Percentiles rank a stretch among this genome's conserved stretches.
These are phyloP conservation scores for Tromatobia lineatoria DNA, from an alignment of 2,888 invertebrate species.

Conservation along the genomic window DNA sequence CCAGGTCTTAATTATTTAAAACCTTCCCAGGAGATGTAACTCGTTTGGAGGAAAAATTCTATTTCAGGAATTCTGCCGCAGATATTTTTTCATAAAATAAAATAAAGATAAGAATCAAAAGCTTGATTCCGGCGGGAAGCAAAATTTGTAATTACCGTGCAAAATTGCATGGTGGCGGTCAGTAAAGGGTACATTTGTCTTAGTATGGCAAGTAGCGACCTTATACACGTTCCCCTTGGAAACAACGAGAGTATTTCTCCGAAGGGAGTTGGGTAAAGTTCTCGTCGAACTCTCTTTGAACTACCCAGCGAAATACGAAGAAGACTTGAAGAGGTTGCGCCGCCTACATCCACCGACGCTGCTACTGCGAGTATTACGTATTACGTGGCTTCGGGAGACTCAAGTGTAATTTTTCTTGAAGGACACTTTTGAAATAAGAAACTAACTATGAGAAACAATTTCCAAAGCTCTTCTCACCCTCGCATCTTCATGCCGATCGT, in stretches of 20 bases:
- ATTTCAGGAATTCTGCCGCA: too few relatives aligned
- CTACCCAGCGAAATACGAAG: not conserved
- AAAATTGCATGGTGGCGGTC: not conserved
- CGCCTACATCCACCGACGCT: not conserved
- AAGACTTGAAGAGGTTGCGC: slow-evolving; percentile 4
- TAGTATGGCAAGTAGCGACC: not conserved
- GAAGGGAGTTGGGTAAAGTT: slow-evolving; percentile 27
- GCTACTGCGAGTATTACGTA: not conserved
- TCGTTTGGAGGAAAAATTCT: too few relatives aligned
- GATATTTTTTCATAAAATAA: too few relatives aligned
- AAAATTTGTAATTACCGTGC: not conserved
- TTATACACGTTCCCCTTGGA: not conserved
- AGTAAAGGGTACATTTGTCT: not conserved
- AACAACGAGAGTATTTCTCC: not conserved
- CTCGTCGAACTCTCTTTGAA: slow-evolving; percentile 23
- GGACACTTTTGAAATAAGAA: slow-evolving; percentile 15
- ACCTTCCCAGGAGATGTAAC: too few relatives aligned
- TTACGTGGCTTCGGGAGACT: not conserved
- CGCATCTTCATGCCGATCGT: not conserved
- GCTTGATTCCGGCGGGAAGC: too few relatives aligned
- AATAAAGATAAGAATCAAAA: too few relatives aligned
- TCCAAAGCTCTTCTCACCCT: not conserved
- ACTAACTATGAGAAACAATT: slow-evolving; percentile 30
- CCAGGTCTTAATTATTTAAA: too few relatives aligned
- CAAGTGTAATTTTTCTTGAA: slow-evolving; percentile 17